A percentile compares a stretch with the other conserved stretches of the same genome.
phyloP scores from a whole-genome alignment of 2,888 invertebrate species.

The Podabrus alpinus region DNA sequence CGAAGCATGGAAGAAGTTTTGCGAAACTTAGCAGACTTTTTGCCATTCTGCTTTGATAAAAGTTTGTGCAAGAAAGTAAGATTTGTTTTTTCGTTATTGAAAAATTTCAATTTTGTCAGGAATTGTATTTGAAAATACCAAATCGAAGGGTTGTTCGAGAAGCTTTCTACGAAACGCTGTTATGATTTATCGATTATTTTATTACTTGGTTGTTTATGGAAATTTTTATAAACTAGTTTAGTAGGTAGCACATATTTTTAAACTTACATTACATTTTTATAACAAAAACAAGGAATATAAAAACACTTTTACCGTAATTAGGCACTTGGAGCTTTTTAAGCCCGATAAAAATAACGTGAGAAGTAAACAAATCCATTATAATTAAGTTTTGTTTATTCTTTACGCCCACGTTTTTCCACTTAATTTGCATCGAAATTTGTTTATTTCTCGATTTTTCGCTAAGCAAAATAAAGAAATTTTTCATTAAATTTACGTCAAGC shows the following conservation, averaged over 20 bases:
- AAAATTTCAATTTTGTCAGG: conserved; percentile 13
- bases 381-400: neutral
- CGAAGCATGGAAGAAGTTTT: neutral
- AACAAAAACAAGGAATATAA: neutral
- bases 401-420: neutral
- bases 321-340: neutral
- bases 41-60: conserved; percentile 5
- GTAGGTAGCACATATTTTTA: neutral
- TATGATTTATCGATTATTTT: conserved; percentile 8
- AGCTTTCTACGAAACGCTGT: neutral
- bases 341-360: neutral
- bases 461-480: neutral
- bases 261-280: neutral
- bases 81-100: conserved; percentile 11
- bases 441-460: neutral
- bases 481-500: neutral
- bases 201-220: neutral
- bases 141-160: neutral
- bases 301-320: neutral
- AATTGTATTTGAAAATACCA: conserved; percentile 10
- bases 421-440: neutral
- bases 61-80: conserved; percentile 9
- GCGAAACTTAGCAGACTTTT: neutral
- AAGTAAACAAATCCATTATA: conserved; percentile 2
- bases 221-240: neutral